Conservation (phyloP, 30 jellyfish, hydroid and myxozoan species). For the Aurelia coerulea region DNA sequence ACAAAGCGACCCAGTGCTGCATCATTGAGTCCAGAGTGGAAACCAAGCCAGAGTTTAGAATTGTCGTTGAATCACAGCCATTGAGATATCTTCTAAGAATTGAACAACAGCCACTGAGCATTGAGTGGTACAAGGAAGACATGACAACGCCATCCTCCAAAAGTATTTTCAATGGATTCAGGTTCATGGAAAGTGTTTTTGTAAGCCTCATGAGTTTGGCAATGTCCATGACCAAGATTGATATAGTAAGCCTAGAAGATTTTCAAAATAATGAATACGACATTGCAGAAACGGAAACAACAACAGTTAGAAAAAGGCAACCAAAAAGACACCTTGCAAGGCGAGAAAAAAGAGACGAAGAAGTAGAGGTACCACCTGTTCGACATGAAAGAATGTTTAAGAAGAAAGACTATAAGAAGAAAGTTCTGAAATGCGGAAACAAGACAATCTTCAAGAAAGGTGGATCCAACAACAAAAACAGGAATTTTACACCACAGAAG, state of each 20-base stretch:
- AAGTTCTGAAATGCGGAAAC: not conserved
- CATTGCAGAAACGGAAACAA: not conserved
- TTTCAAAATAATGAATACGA: not conserved
- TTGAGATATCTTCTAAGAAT: slow-evolving; percentile 41
- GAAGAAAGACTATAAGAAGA: not conserved
- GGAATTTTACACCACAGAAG: slow-evolving; percentile 63
- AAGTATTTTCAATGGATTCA: slow-evolving; percentile 17
- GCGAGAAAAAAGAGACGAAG: not conserved
- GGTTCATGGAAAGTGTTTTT: slow-evolving; percentile 34
- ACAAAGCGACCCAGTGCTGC: not conserved
- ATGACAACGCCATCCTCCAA: not conserved
- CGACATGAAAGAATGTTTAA: not conserved
- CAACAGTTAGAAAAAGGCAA: not conserved
- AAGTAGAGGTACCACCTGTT: too few species aligned
- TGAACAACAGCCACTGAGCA: slow-evolving; percentile 33
- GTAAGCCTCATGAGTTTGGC: slow-evolving; percentile 28
- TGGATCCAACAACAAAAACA: slow-evolving; percentile 30
- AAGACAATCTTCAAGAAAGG: not conserved
- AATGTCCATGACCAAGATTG: slow-evolving; percentile 21
- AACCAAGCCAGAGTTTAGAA: not conserved
- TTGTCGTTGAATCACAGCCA: slow-evolving; percentile 6
- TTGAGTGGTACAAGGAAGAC: slow-evolving; percentile 15
- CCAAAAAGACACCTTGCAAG: not conserved
- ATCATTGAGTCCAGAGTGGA: not conserved
- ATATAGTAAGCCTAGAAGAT: slow-evolving; percentile 4